phyloP scores from a whole-genome alignment of 2,113 vertebrate species.

The Dicrurus megarhynchus region DNA sequence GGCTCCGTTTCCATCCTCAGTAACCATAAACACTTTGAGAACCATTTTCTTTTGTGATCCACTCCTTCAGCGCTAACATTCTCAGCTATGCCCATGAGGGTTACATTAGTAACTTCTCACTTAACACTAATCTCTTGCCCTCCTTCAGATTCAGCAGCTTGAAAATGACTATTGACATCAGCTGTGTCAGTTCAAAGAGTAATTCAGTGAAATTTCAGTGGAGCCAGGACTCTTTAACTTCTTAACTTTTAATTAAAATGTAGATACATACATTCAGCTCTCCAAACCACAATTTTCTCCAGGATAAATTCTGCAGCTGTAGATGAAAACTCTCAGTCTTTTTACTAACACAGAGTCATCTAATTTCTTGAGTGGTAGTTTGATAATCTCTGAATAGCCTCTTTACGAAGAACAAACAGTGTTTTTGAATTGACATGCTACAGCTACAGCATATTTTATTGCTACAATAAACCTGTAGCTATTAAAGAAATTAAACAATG shows the following conservation, averaged over 20 bases:
- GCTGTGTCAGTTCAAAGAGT: neutral
- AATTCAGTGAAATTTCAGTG: neutral
- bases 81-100: neutral
- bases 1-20: neutral
- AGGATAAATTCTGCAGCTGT: neutral
- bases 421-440: neutral
- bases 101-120: neutral
- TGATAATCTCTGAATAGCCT: neutral
- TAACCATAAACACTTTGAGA: neutral
- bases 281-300: neutral
- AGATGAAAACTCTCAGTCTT: neutral
- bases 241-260: neutral
- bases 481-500: constrained; percentile 56
- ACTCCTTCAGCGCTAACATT: neutral
- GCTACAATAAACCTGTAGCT: constrained; percentile 39
- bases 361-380: neutral
- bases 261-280: neutral
- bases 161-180: neutral
- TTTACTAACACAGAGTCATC: neutral
- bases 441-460: constrained; percentile 20
- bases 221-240: neutral
- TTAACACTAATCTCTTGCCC: neutral
- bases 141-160: neutral
- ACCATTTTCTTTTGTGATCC: neutral
- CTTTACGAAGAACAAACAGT: neutral